Conservation (phyloP, 2,113 vertebrate species). For the Thymallus thymallus region DNA sequence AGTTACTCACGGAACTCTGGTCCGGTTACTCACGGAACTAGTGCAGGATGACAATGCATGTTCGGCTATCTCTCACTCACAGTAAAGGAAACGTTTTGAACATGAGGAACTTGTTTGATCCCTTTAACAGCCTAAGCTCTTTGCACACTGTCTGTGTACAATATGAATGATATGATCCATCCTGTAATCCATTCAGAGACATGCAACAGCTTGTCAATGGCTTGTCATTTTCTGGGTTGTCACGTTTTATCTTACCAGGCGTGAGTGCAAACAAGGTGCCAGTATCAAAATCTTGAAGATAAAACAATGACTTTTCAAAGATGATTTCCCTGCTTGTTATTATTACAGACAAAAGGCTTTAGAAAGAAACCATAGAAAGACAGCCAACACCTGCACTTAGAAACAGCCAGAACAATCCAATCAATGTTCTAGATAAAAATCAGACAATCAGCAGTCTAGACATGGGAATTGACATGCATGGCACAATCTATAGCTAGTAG, state of each 20-base stretch:
- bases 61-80: constrained; percentile 10
- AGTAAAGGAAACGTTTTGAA: constrained; percentile 8
- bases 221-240: constrained; percentile 2
- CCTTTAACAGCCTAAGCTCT: neutral
- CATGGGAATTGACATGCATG: constrained; percentile 46
- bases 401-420: constrained; percentile 18
- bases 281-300: neutral
- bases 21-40: too few relatives aligned
- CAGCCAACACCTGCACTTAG: neutral
- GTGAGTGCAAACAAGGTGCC: neutral
- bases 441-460: constrained; percentile 42
- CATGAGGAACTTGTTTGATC: neutral
- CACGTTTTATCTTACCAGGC: neutral
- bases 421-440: constrained; percentile 35
- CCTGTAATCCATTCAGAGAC: constrained; percentile 17
- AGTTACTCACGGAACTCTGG: too few relatives aligned
- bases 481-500: constrained; percentile 23
- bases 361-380: neutral
- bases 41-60: constrained; percentile 15
- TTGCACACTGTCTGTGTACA: neutral
- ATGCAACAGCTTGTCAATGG: constrained; percentile 12
- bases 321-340: neutral
- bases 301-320: neutral
- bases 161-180: constrained; percentile 30
- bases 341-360: neutral